Evolutionary conservation across 2,888 invertebrate genomes (phyloP), one percentile per base, ranked within the genome.

Genomic region (Leptogaster cylindrica): DNA sequence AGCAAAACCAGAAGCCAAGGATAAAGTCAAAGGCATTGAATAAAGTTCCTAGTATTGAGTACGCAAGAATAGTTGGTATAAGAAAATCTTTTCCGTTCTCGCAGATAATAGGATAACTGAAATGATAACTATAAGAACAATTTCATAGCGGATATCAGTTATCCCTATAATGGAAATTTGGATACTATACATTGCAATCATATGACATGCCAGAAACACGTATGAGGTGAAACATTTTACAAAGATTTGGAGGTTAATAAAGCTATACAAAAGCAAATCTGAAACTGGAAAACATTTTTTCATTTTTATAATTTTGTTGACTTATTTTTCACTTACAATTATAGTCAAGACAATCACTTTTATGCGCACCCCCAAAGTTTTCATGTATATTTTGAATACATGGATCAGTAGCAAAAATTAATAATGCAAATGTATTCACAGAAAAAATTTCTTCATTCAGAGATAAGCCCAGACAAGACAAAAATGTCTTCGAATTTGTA

Each of bases 51-150:
- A n/a, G n/a, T n/a, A n/a, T n/a, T n/a, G n/a, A n/a, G n/a, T n/a
- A n/a, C n/a, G n/a, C n/a, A n/a, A n/a, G n/a, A 14, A 80, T 76
- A 2, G 77, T 74, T 12, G 80, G 80, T 66, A 77, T 66, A 2
- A 79, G 69, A 8, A 79, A 69, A 33, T 79, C 78, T 3, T 76
- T 71, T 20, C 75, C 71, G 0, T 76, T 74, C 20, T 77, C 73
- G 4, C 76, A 74, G 44, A 80, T 68, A 41, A 79, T 76, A 1
- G 79, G 80, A 72, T 76, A 78, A 6, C 79, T 79, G 25, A 39
- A 55, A 55, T 12, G 50, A 39, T 25, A 36, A 23, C 18, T 61
- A n/a, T 2, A 31, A 5, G 8, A 20, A 31, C 12, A 36, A 48
- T 8, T 3, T 2, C 2, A 41, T 14, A 7, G 12, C n/a, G 6